phyloP scores from a whole-genome alignment of 2,797 vertebrate species.

The Florisuga fusca region DNA sequence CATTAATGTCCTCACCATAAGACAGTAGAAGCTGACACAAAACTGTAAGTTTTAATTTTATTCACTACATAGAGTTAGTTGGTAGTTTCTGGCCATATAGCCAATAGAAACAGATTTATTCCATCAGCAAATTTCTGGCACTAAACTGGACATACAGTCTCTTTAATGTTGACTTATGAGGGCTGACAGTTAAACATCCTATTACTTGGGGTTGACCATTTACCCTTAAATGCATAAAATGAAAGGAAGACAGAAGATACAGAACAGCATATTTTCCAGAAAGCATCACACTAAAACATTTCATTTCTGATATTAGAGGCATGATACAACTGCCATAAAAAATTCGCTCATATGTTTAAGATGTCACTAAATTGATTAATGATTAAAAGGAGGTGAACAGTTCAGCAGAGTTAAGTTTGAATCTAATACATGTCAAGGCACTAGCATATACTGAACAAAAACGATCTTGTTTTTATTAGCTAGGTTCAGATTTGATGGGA shows the following conservation, averaged over 20 bases:
- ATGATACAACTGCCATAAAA: conserved; percentile 63
- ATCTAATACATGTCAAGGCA: conserved; percentile 61
- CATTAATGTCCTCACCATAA: not conserved
- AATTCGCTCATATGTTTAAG: conserved; percentile 68
- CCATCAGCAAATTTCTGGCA: conserved; percentile 40
- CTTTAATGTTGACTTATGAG: conserved; percentile 70
- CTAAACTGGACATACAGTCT: conserved; percentile 31
- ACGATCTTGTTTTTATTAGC: conserved; percentile 66
- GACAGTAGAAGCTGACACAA: not conserved
- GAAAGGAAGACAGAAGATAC: not conserved
- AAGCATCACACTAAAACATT: conserved; percentile 39
- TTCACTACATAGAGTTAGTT: not conserved
- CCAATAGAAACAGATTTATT: not conserved
- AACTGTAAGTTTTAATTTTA: not conserved
- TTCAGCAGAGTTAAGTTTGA: conserved; percentile 74
- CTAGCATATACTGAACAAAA: conserved; percentile 40
- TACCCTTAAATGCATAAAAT: conserved; percentile 44
- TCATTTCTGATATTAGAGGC: conserved; percentile 59
- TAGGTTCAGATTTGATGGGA: conserved; percentile 63
- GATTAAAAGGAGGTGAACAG: conserved; percentile 75
- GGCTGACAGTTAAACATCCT: conserved; percentile 15
- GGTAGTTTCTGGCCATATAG: not conserved
- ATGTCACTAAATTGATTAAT: conserved; percentile 74
- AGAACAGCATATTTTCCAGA: conserved; percentile 10
- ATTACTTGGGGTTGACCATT: not conserved